Conservation (phyloP, 2,113 vertebrate genomes). For the Sinocyclocheilus anophthalmus region DNA sequence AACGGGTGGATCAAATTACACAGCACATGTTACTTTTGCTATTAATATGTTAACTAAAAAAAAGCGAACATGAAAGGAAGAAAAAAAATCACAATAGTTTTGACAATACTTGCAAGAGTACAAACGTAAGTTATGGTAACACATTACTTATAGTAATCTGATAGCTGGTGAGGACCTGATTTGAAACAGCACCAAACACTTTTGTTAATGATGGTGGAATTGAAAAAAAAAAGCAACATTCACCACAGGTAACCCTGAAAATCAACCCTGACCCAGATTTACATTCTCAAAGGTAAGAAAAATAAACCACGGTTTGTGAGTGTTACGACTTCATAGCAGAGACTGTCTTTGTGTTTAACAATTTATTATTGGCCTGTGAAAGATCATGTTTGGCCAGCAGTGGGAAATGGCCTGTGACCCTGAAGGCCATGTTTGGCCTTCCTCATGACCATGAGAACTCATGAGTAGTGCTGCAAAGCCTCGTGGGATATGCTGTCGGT, state of each 20-base stretch:
- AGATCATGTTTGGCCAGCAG: constrained; percentile 52
- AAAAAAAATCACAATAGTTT: background rate
- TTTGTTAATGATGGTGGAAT: background rate
- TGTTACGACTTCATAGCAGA: background rate
- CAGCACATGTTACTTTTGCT: no score
- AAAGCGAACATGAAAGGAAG: background rate
- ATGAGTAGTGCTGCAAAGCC: constrained; percentile 54
- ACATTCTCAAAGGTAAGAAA: constrained; percentile 26
- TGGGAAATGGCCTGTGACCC: constrained; percentile 70
- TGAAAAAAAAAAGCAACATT: constrained; percentile 19
- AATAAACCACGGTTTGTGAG: constrained; percentile 5
- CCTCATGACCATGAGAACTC: constrained; percentile 66
- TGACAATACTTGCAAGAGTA: no score
- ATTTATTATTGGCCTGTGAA: constrained; percentile 64
- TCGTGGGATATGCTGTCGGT: constrained; percentile 61
- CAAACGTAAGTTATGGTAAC: no score
- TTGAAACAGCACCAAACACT: background rate
- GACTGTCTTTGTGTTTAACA: constrained; percentile 55
- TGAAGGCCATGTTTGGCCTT: constrained; percentile 59
- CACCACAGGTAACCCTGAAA: constrained; percentile 25
- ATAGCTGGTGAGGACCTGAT: background rate
- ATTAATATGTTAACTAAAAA: no score
- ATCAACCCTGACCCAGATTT: constrained; percentile 18
- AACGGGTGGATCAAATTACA: no score
- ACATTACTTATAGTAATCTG: background rate